Base-by-base conservation (phyloP, 2,888 invertebrate species). In the Noctua comes region DNA sequence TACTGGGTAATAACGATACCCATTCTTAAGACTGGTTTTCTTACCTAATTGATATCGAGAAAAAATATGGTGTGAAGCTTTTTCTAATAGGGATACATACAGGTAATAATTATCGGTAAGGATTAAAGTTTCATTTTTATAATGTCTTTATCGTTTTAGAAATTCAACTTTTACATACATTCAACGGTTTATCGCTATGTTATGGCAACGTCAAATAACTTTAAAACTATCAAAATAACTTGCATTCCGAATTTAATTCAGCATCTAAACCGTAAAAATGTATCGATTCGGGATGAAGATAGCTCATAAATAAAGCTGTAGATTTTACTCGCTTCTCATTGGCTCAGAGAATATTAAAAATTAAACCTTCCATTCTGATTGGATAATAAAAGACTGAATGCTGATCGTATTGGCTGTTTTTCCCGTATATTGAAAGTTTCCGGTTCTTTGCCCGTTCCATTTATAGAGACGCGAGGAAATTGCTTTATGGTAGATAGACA, bases 401-500 rank as follows among this genome's bases (percentile, higher is more conserved):
- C n/a, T 57, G 57, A 51, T 18, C 16, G 24, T 69, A 65, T 64
- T 71, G 64, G 51, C 16, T 78, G 36, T n/a, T 78, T 71, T 78
- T 57, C 57, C 54, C 40, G 57, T 72, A 54, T 68, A 84, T 84
- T 71, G 64, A 74, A 82, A 57, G 27, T 57, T 59, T 80, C 62
- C 70, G 73, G 73, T 64, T 71, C 62, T 84, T 62, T 73, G 48
- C 46, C 10, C 65, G 46, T 68, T 73, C 6, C 69, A 68, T 73
- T 84, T 57, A 57, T 31, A 82, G 48, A 27, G 80, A 46, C 8
- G 68, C 62, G 16, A 80, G 43, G 59, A 82, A 74, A 82, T 82
- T 80, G 62, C 24, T 84, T 70, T 79, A 84, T 36, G 69, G 54
- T 43, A 57, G 31, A 36, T 27, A 65, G 64, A 66, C 40, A 24